phyloP scores from a whole-genome alignment of 2,888 invertebrate genomes.

The Pristionchus mayeri region DNA sequence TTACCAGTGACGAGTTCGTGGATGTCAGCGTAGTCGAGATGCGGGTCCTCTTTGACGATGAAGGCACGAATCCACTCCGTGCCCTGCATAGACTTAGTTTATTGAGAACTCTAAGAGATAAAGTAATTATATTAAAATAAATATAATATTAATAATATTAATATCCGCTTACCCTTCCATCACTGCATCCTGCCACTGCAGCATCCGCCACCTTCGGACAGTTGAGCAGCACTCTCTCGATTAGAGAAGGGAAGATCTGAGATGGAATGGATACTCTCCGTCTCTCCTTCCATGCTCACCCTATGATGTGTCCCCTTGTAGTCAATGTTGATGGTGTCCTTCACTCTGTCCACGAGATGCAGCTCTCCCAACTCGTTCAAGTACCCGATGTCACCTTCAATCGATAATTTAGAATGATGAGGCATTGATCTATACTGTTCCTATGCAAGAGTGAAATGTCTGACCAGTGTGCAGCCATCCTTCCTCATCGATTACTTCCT shows the following conservation, averaged over 20 bases:
- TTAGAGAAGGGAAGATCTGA: background rate
- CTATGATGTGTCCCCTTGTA: background rate
- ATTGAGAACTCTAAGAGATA: too few relatives aligned
- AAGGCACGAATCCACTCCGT: background rate
- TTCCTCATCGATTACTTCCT: background rate
- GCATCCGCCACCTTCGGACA: slow-evolving; percentile 15
- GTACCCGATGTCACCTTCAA: background rate
- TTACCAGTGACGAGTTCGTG: slow-evolving; percentile 2
- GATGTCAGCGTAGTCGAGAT: background rate
- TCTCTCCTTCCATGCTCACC: background rate
- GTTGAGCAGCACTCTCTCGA: background rate
- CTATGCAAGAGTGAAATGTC: background rate
- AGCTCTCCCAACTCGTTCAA: background rate
- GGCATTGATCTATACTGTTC: background rate
- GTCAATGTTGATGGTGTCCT: background rate
- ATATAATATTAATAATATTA: too few relatives aligned
- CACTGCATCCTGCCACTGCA: slow-evolving; percentile 20
- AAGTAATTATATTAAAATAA: too few relatives aligned
- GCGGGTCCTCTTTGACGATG: background rate
- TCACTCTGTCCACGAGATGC: slow-evolving; percentile 1
- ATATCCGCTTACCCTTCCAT: background rate
- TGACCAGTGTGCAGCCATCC: slow-evolving; percentile 29
- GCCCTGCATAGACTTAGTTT: background rate
- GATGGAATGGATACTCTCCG: background rate
- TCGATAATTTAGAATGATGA: background rate